Conservation (phyloP, 2,113 vertebrate species). For the Proteles cristata region DNA sequence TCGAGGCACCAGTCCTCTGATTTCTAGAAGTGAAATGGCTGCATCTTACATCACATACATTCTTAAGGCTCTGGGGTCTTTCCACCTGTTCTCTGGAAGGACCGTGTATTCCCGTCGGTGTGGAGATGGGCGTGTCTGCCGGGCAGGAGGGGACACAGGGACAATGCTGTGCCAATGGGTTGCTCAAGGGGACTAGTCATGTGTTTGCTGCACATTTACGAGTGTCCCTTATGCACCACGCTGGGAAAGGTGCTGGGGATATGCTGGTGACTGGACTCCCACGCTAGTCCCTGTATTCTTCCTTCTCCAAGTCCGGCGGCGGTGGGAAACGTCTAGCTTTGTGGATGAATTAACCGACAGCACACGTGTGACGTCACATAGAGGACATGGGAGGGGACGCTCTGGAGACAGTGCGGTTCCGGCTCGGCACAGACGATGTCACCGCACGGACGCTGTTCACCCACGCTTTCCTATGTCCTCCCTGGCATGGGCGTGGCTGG, state of each 20-base stretch:
- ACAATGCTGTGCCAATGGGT: background rate
- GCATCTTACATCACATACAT: too few species aligned
- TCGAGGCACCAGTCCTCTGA: background rate
- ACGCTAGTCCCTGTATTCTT: background rate
- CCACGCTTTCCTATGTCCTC: background rate
- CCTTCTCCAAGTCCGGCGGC: background rate
- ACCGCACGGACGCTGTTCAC: rapidly evolving
- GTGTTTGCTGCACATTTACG: background rate
- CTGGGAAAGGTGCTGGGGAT: background rate
- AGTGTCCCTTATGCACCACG: background rate
- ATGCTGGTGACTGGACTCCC: background rate
- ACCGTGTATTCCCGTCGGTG: background rate
- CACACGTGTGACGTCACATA: background rate
- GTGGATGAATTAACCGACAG: background rate
- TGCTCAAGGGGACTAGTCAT: background rate
- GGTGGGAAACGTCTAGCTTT: background rate
- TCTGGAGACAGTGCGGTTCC: background rate
- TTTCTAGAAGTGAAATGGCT: background rate
- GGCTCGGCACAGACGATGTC: rapidly evolving
- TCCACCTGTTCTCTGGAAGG: background rate
- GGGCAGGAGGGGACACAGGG: background rate
- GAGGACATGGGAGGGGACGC: background rate
- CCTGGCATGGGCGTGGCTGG: rapidly evolving
- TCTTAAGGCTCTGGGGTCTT: background rate
- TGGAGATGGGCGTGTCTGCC: background rate